Base-by-base conservation (phyloP, 2,888 invertebrate genomes). In the Belgica antarctica region DNA sequence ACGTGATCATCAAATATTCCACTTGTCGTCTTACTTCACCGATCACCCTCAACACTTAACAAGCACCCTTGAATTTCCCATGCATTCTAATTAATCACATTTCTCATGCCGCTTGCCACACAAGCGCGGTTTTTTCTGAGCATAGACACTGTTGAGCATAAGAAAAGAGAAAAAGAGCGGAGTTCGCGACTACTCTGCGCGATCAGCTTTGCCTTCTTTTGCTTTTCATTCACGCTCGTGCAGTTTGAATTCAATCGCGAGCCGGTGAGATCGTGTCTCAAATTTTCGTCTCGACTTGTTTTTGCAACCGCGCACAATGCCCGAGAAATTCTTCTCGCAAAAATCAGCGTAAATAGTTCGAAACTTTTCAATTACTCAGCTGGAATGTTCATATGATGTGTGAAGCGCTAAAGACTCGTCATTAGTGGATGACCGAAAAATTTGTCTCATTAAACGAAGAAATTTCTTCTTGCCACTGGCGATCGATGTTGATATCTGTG, bases 81-180 rank as follows among this genome's bases (percentile, higher is more conserved):
- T 5, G 41, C 10, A n/a, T 41, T 41, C 41, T 41, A 41, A 41
- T n/a, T n/a, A n/a, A n/a, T n/a, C n/a, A n/a, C n/a, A n/a, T 3
- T 41, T 41, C 41, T 10, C 41, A 41, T 41, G 41, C 10, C 41
- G 10, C 10, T 31, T 10, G 10, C 4, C 31, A 10, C 12, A 41
- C 41, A 41, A 41, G 15, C 41, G 12, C 41, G n/a, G n/a, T 41
- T 41, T 15, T 41, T 41, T 12, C 41, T 31, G 31, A n/a, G n/a
- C 31, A 5, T 41, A 12, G 41, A 12, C n/a, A 15, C 41, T 41
- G 41, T 41, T 52, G 52, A 59, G 25, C 25, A 59, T 27, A 59
- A 59, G 22, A 52, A 27, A 15, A 59, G 59, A 59, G 52, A 52
- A 52, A 52, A 52, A 59, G 59, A 59, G 59, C 59, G 27, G 7